A percentile compares a stretch with the other conserved stretches of the same genome.
Evolutionary conservation across 2,113 vertebrate species (phyloP).

Genomic region (Crotalus viridis): DNA sequence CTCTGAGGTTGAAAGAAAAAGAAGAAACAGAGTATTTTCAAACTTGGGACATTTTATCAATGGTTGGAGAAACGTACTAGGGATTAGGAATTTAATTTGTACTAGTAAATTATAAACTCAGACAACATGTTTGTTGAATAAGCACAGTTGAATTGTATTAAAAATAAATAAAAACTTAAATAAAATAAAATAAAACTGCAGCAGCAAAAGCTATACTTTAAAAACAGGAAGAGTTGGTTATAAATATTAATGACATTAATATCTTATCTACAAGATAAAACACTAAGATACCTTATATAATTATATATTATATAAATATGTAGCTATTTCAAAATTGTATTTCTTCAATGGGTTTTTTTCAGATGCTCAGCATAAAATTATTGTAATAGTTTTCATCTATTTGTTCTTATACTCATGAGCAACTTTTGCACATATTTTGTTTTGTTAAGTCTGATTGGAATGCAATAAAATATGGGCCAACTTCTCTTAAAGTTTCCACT

Average conservation of each 20-base stretch:
- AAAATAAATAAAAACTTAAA: no score
- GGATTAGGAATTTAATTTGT: no score
- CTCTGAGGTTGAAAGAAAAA: no score
- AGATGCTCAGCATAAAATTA: neutral
- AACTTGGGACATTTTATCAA: no score
- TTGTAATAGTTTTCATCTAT: neutral
- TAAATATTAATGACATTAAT: neutral
- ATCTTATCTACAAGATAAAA: neutral
- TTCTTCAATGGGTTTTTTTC: neutral
- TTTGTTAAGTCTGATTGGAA: constrained; percentile 12
- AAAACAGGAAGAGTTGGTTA: neutral
- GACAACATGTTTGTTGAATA: no score
- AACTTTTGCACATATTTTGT: neutral
- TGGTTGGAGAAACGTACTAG: no score
- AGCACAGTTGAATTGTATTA: no score
- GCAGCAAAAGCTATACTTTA: neutral
- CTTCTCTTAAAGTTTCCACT: constrained; percentile 15
- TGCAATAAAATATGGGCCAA: constrained; percentile 28
- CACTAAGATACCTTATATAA: neutral
- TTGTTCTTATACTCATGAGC: constrained; percentile 3
- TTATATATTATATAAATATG: neutral
- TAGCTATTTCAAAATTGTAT: neutral
- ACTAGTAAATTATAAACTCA: no score
- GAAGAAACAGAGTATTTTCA: no score
- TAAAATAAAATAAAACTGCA: neutral